Percentiles rank a stretch among this genome's conserved stretches.
phyloP scores from a whole-genome alignment of 2,113 vertebrate genomes.

The Pseudopipra pipra region DNA sequence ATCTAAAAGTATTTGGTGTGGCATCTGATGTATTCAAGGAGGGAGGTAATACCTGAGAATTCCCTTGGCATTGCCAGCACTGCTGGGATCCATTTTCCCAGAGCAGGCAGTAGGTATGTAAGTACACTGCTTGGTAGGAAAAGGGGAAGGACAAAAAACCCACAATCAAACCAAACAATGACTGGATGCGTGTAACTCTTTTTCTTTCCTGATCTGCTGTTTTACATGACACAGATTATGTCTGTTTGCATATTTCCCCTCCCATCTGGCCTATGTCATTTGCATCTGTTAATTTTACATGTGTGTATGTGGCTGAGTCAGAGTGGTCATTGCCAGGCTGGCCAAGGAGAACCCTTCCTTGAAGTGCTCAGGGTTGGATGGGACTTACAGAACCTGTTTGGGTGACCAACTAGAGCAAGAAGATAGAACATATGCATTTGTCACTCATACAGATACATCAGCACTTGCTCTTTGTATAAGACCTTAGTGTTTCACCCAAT shows the following conservation, averaged over 20 bases:
- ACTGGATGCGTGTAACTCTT: background rate
- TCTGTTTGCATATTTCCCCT: background rate
- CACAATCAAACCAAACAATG: background rate
- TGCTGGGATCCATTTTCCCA: background rate
- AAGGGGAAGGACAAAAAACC: background rate
- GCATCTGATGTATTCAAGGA: background rate
- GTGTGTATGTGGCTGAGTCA: background rate
- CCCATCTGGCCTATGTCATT: background rate
- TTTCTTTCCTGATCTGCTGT: background rate
- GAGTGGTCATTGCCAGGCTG: background rate
- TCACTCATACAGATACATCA: background rate
- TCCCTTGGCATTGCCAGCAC: background rate
- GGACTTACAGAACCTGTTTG: background rate
- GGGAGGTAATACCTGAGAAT: background rate
- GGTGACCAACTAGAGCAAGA: background rate
- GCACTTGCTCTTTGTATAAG: background rate
- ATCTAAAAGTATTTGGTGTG: background rate
- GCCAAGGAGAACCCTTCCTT: background rate
- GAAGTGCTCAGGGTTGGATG: background rate
- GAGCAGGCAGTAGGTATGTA: background rate
- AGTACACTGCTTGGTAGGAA: background rate
- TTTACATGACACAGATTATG: background rate
- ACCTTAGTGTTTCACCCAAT: background rate
- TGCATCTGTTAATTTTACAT: background rate
- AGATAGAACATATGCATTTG: background rate